Base-by-base conservation (phyloP, 1,140 invertebrate species). In the Probaryconus sp. region DNA sequence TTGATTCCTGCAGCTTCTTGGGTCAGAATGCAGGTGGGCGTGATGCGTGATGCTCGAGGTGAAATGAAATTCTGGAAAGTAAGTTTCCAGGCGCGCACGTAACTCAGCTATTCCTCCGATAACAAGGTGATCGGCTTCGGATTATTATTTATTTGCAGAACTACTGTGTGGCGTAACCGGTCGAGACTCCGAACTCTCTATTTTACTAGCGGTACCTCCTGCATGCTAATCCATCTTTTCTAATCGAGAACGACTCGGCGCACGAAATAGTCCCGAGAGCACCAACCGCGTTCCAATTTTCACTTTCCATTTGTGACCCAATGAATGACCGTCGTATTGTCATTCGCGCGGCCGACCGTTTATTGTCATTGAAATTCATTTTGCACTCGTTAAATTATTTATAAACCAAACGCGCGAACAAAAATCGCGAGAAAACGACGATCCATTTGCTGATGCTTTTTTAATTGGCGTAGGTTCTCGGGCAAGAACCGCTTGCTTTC, bases 261-360 rank as follows among this genome's bases (percentile, higher is more conserved):
- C 74, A 63, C 71, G 45, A 81, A 82, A 74, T 81, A 51, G 35
- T 68, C 67, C 71, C 71, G 60, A 38, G 58, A 43, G 73, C 31
- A 43, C 40, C 71, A 48, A 56, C 24, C 38, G 51, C 75, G 82
- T 85, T 83, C 75, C 71, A 79, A 84, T 83, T 85, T 86, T 86
- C 83, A 86, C 85, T 87, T 86, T 87, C 80, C 78, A 82, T 79
- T 84, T 80, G 68, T 76, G 72, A 77, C 72, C 51, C 47, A 43
- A 58, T 63, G 65, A 68, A 55, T 51, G 65, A 78, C 35, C 73
- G 58, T 68, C 50, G n/a, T n/a, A n/a, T n/a, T n/a, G n/a, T n/a
- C 35, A 17, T 40, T 35, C n/a, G 13, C 9, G 47, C n/a, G 21
- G 24, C 0, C 17, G 10, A 17, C 18, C 37, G n/a, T 7, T 4